Evolutionary conservation across 1,140 invertebrate genomes (phyloP).

Genomic region (Nephila pilipes): DNA sequence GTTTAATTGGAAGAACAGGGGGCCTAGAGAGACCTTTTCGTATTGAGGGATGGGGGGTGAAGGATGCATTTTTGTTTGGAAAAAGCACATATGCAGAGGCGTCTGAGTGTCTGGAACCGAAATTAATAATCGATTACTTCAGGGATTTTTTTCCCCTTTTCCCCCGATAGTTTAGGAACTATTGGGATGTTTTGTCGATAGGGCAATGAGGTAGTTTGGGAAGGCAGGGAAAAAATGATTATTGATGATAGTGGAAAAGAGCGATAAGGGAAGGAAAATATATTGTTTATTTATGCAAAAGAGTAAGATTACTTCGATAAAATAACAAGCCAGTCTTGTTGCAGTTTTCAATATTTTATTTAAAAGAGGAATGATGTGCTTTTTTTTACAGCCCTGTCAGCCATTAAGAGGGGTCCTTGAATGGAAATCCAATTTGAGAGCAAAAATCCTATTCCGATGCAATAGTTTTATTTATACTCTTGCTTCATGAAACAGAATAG

Average conservation of each 20-base stretch:
- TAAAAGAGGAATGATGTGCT: too few species aligned
- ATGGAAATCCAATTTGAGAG: too few species aligned
- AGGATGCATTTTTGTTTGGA: not conserved
- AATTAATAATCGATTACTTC: slow-evolving; percentile 5
- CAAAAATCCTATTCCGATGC: too few species aligned
- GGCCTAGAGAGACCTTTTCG: not conserved
- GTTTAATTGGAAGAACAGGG: not conserved
- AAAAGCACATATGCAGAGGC: not conserved
- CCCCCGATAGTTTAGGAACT: not conserved
- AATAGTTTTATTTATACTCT: too few species aligned
- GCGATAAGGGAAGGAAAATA: not conserved
- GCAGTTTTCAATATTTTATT: too few species aligned
- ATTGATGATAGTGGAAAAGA: not conserved
- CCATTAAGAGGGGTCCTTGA: too few species aligned
- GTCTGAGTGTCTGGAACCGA: slow-evolving; percentile 1
- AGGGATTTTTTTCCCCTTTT: not conserved
- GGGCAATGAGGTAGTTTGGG: not conserved
- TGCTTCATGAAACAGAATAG: too few species aligned
- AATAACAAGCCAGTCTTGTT: too few species aligned
- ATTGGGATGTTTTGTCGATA: not conserved
- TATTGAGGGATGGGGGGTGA: not conserved
- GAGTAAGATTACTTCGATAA: not conserved
- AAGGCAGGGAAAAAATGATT: not conserved
- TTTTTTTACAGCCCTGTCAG: too few species aligned
- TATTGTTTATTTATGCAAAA: not conserved